These are phyloP conservation scores for Umimayanthus chanpuru DNA, from an alignment of 92 coral and sea anemone species.

Conservation along the genomic window DNA sequence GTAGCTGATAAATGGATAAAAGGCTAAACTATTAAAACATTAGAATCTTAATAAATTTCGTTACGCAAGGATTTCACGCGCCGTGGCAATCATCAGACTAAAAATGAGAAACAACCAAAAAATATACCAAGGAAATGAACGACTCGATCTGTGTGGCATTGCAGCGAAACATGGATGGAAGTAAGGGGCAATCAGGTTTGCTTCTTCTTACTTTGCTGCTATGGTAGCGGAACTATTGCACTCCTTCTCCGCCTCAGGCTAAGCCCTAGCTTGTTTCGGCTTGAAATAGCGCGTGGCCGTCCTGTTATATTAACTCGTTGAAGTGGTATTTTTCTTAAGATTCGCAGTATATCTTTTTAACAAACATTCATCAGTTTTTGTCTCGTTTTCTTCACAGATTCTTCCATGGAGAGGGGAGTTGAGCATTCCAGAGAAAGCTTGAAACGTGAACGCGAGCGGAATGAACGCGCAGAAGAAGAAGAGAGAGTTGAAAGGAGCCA, in stretches of 20 bases:
- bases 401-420: constrained; percentile 67
- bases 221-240: background rate
- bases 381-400: constrained; percentile 53
- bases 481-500: constrained; percentile 50
- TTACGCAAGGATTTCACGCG: no score
- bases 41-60: no score
- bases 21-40: no score
- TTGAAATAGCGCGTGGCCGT: background rate
- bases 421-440: constrained; percentile 56
- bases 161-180: no score
- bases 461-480: constrained; percentile 59
- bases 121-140: background rate
- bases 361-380: background rate
- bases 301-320: background rate
- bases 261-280: no score
- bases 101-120: no score
- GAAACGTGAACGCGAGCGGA: constrained; percentile 70
- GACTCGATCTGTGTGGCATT: background rate
- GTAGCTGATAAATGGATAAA: no score
- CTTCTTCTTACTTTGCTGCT: background rate
- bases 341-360: background rate
- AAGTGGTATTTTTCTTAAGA: background rate
- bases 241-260: background rate
- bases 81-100: no score
- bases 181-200: no score